Evolutionary conservation across 2,113 vertebrate species (phyloP).

Genomic region (Oryzias melastigma): DNA sequence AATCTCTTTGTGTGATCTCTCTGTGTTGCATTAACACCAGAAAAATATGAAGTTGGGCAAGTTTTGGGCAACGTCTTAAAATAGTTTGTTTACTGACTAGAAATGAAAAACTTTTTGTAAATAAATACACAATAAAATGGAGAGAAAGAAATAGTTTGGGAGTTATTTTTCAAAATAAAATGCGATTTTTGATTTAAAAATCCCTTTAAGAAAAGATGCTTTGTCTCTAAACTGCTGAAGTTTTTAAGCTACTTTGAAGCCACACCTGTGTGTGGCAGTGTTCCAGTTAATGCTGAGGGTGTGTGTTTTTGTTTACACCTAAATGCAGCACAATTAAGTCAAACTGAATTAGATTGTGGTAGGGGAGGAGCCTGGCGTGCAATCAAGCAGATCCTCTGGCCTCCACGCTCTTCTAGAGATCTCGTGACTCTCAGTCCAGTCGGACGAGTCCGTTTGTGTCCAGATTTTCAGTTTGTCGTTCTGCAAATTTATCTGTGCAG

Average conservation of each 20-base stretch:
- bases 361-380: constrained; percentile 1
- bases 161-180: neutral
- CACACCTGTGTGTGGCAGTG: constrained; percentile 66
- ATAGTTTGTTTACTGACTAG: too few species aligned
- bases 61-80: too few species aligned
- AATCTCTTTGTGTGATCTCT: too few species aligned
- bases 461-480: neutral
- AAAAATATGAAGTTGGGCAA: too few species aligned
- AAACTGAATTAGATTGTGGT: neutral
- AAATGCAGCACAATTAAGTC: constrained; percentile 18
- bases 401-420: constrained; percentile 4
- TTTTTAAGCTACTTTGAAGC: constrained; percentile 35
- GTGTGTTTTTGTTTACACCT: constrained; percentile 34
- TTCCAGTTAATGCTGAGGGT: constrained; percentile 66
- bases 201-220: neutral
- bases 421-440: constrained; percentile 28
- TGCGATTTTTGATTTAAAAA: neutral
- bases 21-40: too few species aligned
- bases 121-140: too few species aligned
- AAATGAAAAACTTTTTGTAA: too few species aligned
- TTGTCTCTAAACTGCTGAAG: neutral
- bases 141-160: too few species aligned
- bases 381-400: constrained; percentile 2
- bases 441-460: constrained; percentile 22
- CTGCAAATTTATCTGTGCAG: constrained; percentile 7